These are phyloP conservation scores for Tortrix viridana DNA, from an alignment of 2,888 invertebrate species.

Conservation along the genomic window DNA sequence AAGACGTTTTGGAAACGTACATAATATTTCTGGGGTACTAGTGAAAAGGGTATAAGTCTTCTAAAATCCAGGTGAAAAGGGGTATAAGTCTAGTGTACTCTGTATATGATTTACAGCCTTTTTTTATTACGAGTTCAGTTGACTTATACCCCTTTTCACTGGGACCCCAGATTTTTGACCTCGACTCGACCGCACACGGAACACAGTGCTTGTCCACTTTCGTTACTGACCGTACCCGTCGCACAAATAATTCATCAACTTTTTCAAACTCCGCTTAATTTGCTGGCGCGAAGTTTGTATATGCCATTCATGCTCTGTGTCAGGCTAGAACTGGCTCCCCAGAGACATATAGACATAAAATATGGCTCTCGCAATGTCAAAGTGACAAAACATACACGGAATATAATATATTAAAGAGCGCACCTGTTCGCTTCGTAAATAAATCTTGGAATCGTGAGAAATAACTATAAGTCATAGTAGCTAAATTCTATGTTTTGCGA, in stretches of 20 bases:
- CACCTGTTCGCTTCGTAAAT: conserved; percentile 16
- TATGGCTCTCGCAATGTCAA: conserved; percentile 15
- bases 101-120: too few relatives aligned
- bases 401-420: conserved; percentile 21
- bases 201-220: too few relatives aligned
- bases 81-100: too few relatives aligned
- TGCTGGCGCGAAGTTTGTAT: conserved; percentile 12
- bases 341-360: conserved; percentile 16
- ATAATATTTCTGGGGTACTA: too few relatives aligned
- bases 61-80: too few relatives aligned
- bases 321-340: conserved; percentile 13
- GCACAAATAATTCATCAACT: conserved; percentile 4
- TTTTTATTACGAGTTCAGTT: too few relatives aligned
- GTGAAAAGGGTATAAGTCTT: too few relatives aligned
- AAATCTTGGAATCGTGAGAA: conserved; percentile 8
- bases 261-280: conserved; percentile 6
- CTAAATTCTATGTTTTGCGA: not conserved
- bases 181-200: too few relatives aligned
- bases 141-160: too few relatives aligned
- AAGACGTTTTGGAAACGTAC: too few relatives aligned
- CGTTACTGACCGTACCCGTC: too few relatives aligned
- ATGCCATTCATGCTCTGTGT: conserved; percentile 3
- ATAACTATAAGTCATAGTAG: conserved; percentile 10
- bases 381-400: conserved; percentile 20
- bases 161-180: too few relatives aligned